phyloP scores from a whole-genome alignment of 2,113 vertebrate genomes.

The Perca fluviatilis region DNA sequence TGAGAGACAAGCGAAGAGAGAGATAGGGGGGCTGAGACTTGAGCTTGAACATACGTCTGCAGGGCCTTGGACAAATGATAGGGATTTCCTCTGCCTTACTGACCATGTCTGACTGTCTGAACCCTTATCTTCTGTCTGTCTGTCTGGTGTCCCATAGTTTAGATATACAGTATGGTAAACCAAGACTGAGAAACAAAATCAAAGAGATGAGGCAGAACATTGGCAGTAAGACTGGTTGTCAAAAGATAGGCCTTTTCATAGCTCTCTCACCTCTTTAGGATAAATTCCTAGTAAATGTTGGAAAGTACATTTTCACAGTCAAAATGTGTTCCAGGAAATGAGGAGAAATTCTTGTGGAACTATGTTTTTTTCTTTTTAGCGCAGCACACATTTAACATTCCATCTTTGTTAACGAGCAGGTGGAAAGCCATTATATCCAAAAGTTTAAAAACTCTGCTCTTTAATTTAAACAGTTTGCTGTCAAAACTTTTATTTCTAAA shows the following conservation, averaged over 20 bases:
- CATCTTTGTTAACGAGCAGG: conserved; percentile 35
- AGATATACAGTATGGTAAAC: conserved; percentile 38
- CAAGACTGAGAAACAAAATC: conserved; percentile 19
- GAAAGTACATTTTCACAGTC: conserved; percentile 27
- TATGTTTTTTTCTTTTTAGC: conserved; percentile 5
- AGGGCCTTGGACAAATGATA: conserved; percentile 76
- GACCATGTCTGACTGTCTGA: conserved; percentile 72
- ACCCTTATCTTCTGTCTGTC: conserved; percentile 68
- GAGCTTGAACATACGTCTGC: conserved; percentile 81
- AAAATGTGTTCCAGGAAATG: conserved; percentile 34
- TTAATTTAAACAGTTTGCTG: conserved; percentile 17
- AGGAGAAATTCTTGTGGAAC: background rate
- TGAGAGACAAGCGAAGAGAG: conserved; percentile 48
- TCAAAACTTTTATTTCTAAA: conserved; percentile 1
- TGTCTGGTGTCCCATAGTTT: conserved; percentile 44
- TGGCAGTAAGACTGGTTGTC: conserved; percentile 20
- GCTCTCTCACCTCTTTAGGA: conserved; percentile 1
- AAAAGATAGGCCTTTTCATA: conserved; percentile 2
- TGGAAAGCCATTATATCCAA: conserved; percentile 28
- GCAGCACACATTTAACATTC: conserved; percentile 17
- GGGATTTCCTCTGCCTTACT: conserved; percentile 76
- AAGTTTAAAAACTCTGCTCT: background rate
- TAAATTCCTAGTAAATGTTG: background rate
- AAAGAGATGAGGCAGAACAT: conserved; percentile 13
- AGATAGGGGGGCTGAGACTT: conserved; percentile 68